Conservation (phyloP, 2,888 invertebrate species). For the Epirrhoe tristata region DNA sequence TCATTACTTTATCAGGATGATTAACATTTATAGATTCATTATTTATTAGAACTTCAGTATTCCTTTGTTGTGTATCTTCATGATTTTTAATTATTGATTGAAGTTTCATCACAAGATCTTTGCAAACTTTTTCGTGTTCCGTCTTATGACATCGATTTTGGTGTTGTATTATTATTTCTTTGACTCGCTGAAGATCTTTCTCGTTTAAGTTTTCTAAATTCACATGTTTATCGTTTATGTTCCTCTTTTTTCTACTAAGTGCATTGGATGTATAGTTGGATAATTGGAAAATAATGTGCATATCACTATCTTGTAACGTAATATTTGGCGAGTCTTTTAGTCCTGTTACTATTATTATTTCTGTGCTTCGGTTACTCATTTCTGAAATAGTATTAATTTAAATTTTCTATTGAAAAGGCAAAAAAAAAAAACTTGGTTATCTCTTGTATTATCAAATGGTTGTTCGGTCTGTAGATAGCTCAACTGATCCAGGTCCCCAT, state of each 20-base stretch:
- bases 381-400: conserved; percentile 49
- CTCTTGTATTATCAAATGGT: too few species aligned
- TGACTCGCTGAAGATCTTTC: conserved; percentile 58
- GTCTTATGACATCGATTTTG: conserved; percentile 64
- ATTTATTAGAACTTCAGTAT: conserved; percentile 29
- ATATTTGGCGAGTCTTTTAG: conserved; percentile 59
- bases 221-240: conserved; percentile 36
- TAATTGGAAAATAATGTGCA: conserved; percentile 58
- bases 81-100: conserved; percentile 47
- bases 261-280: conserved; percentile 56
- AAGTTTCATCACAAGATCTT: conserved; percentile 64
- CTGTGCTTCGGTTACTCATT: conserved; percentile 52
- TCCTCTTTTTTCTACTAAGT: conserved; percentile 55
- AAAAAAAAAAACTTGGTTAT: neutral
- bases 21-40: conserved; percentile 23
- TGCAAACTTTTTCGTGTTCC: conserved; percentile 63
- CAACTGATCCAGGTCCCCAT: too few species aligned
- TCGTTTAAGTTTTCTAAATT: conserved; percentile 53
- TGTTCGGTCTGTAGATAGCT: too few species aligned
- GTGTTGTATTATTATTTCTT: conserved; percentile 66
- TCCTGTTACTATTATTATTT: conserved; percentile 66
- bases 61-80: conserved; percentile 28
- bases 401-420: neutral
- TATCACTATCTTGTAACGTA: conserved; percentile 54
- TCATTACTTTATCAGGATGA: conserved; percentile 16